A percentile compares a stretch with the other conserved stretches of the same genome.
phyloP scores from a whole-genome alignment of 64 coral and sea anemone genomes.

The Trachythela sp. region DNA sequence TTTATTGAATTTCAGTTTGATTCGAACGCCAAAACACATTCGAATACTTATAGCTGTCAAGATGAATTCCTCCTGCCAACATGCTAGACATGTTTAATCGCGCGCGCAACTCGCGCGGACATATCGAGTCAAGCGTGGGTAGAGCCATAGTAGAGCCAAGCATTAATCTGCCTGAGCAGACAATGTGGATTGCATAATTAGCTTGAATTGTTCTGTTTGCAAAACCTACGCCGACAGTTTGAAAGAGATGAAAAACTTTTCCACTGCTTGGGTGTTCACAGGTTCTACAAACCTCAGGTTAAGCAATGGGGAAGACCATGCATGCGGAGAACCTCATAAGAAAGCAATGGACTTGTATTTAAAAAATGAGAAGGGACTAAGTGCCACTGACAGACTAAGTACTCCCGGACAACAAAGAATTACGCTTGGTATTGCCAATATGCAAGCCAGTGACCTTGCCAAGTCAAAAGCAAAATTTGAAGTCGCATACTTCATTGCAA shows the following conservation, averaged over 20 bases:
- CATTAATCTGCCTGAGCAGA: too few species aligned
- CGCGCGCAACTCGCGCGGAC: too few species aligned
- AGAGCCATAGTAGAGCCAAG: too few species aligned
- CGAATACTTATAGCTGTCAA: too few species aligned
- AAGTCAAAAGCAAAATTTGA: conserved; percentile 59
- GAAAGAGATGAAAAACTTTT: conserved; percentile 60
- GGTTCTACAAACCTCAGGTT: conserved; percentile 43
- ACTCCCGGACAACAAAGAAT: conserved; percentile 44
- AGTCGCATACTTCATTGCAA: conserved; percentile 66
- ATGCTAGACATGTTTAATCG: too few species aligned
- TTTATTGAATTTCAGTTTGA: too few species aligned
- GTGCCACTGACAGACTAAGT: conserved; percentile 53
- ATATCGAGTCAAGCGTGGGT: too few species aligned
- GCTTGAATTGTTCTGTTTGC: conserved; percentile 62
- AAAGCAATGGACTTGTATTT: conserved; percentile 53
- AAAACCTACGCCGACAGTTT: conserved; percentile 41
- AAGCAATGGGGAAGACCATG: conserved; percentile 41
- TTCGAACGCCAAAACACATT: too few species aligned
- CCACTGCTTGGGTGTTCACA: conserved; percentile 29
- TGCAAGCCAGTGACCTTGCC: conserved; percentile 49
- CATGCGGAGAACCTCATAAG: conserved; percentile 41
- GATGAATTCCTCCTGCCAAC: too few species aligned
- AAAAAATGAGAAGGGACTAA: conserved; percentile 40
- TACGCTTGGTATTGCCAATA: conserved; percentile 54
- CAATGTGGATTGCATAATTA: conserved; percentile 34